These are phyloP conservation scores for Mesorhabditis belari DNA, from an alignment of 2,888 invertebrate species.

Conservation along the genomic window DNA sequence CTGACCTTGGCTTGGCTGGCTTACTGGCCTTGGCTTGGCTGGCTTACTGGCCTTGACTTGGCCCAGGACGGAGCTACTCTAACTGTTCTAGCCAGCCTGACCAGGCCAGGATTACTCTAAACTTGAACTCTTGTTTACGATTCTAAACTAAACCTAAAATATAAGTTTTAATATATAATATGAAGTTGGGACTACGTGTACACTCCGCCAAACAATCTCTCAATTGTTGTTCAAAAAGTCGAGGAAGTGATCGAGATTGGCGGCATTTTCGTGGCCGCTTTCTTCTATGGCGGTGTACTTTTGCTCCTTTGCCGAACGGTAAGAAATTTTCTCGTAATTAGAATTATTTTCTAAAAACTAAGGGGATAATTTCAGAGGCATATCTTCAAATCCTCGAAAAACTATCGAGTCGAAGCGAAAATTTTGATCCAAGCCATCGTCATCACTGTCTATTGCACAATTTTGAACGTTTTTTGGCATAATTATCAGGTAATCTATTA, in stretches of 20 bases:
- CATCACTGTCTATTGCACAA: constrained; percentile 40
- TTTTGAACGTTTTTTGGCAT: constrained; percentile 42
- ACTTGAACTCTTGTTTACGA: too few species aligned
- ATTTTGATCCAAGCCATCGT: constrained; percentile 39
- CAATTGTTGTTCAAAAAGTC: constrained; percentile 22
- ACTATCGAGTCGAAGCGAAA: constrained; percentile 34
- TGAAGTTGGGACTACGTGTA: constrained; percentile 41
- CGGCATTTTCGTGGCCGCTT: constrained; percentile 31
- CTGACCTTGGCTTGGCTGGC: too few species aligned
- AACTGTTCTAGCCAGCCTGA: too few species aligned
- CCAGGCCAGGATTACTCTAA: too few species aligned
- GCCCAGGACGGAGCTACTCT: too few species aligned
- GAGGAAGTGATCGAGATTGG: constrained; percentile 43
- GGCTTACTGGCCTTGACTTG: too few species aligned
- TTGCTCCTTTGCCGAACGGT: constrained; percentile 28
- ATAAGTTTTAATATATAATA: too few species aligned
- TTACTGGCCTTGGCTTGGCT: too few species aligned
- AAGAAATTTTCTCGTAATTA: too few species aligned
- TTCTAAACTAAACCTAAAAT: too few species aligned
- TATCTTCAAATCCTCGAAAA: constrained; percentile 19
- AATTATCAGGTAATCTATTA: constrained; percentile 23
- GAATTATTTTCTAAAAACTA: too few species aligned
- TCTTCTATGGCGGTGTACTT: constrained; percentile 35
- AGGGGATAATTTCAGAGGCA: too few species aligned
- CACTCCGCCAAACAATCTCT: constrained; percentile 10